Evolutionary conservation across 2,888 invertebrate genomes (phyloP), one percentile per base, ranked within the genome.

Genomic region (Resseliella maxima): DNA sequence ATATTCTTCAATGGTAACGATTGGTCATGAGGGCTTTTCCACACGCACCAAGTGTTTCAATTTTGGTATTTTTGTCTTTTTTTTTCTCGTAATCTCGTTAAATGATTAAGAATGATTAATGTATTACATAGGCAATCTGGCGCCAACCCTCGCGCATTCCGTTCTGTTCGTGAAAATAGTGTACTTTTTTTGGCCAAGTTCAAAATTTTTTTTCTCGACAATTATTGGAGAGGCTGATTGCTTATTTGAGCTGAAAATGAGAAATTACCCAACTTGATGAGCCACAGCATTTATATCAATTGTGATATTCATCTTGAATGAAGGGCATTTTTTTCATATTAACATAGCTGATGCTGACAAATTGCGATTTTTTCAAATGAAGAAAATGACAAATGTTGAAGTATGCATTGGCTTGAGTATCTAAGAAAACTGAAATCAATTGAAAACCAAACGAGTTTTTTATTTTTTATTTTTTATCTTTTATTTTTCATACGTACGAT

Each of bases 91-190:
- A 35, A 72, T 83, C 83, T 38, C 83, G 38, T 83, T 83, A 83
- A 83, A 38, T 85, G 41, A 85, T 85, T 85, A 85, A 85, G 85
- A 46, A 85, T 85, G 85, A 85, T 85, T 85, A 85, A 85, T 85
- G 85, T 46, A 21, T 45, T 41, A 27, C 27, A 83, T 46, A 85
- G 85, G 46, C 85, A 85, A 85, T 85, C 85, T 85, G 85, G 85
- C 85, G 85, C 85, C 85, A 45, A 46, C 85, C 45, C 85, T 83
- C 83, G n/a, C n/a, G 8, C n/a, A 24, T 83, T 35, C 36, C 38
- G 24, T 21, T 5, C 21, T 18, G 36, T 27, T 59, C 36, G 36
- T 36, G 36, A 36, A 3, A 18, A 18, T 35, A 81, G n/a, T 35
- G 1, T 81, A 18, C 1, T 81, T 5, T 21, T 35, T 35, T 83